Base-by-base conservation (phyloP, 2,797 vertebrate genomes). In the Fistularia tabacaria region DNA sequence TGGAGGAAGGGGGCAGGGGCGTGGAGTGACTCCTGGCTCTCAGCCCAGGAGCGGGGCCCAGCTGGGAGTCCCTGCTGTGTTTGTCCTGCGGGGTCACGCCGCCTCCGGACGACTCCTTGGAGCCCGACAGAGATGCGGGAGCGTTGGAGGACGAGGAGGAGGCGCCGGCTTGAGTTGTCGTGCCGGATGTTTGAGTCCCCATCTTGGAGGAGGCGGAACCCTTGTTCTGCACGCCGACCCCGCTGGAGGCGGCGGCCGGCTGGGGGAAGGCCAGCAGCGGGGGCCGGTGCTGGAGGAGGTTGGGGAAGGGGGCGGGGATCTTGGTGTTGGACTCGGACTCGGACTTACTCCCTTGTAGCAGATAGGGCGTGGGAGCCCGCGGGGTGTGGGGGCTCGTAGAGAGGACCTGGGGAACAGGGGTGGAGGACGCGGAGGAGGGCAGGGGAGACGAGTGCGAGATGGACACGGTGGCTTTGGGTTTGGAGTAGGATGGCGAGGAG, bases 21-120 rank as follows among this genome's bases (percentile, higher is more conserved):
- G 94, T 97, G 0, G 95, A 97, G 86, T 97, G 94, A 81, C 95
- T 97, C 62, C 94, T 88, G 10, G 95, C 95, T 43, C 95, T 86
- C n/a, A 92, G 80, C 41, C 90, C 89, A 0, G 90, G 90, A 42
- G 92, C 76, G 1, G 92, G 87, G 15, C 91, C 81, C 43, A 86
- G 66, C 75, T 88, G 90, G 36, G 74, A 6, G 2, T 91, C 92
- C 76, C 91, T 90, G 71, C 87, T 88, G 71, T 90, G 89, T 73
- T 90, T 90, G 41, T 93, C 92, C 43, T 91, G 88, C 43, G 83
- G 85, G 3, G 62, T 36, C 5, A 64, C 44, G 39, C 87, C 69
- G 38, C 77, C 80, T 46, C 80, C 80, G 0, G 83, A 81, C 1
- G 77, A 78, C 12, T 93, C 91, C 84, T 90, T 90, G 60, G 88